These are phyloP conservation scores for Ommatoiulus sabulosus DNA, from an alignment of 2,888 invertebrate genomes.

Conservation along the genomic window DNA sequence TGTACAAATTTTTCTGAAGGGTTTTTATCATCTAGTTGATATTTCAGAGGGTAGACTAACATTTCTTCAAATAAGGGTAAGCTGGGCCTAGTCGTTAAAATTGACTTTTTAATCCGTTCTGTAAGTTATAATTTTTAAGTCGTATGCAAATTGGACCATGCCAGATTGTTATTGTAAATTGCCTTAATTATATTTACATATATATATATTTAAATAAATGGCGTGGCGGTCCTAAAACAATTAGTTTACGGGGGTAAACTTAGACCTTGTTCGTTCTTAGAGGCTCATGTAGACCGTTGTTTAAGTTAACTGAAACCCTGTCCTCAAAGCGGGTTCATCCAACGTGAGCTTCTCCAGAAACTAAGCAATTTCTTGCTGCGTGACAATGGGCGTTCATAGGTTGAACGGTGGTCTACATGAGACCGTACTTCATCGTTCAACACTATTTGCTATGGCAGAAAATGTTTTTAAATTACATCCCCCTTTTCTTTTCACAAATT, in stretches of 20 bases:
- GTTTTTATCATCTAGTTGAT: neutral
- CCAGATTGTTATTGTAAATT: neutral
- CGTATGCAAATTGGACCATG: conserved; percentile 5
- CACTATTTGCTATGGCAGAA: too few relatives aligned
- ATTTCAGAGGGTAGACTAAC: neutral
- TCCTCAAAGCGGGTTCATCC: neutral
- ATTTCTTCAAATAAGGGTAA: conserved; percentile 32
- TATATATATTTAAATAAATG: neutral
- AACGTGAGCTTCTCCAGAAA: too few relatives aligned
- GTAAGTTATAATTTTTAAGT: neutral
- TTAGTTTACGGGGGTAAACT: neutral
- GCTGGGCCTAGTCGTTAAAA: conserved; percentile 21
- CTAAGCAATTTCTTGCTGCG: too few relatives aligned
- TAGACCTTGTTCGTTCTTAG: neutral
- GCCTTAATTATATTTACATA: conserved; percentile 38
- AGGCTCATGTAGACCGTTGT: too few relatives aligned
- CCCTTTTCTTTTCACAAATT: too few relatives aligned
- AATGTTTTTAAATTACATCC: too few relatives aligned
- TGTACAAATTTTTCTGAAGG: conserved; percentile 30
- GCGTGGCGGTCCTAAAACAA: neutral
- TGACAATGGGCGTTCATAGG: too few relatives aligned
- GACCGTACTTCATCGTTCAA: too few relatives aligned
- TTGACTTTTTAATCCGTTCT: neutral
- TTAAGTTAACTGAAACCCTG: too few relatives aligned
- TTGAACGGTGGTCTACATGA: too few relatives aligned